Base-by-base conservation (phyloP, 2,113 vertebrate genomes). In the Brachionichthys hirsutus region DNA sequence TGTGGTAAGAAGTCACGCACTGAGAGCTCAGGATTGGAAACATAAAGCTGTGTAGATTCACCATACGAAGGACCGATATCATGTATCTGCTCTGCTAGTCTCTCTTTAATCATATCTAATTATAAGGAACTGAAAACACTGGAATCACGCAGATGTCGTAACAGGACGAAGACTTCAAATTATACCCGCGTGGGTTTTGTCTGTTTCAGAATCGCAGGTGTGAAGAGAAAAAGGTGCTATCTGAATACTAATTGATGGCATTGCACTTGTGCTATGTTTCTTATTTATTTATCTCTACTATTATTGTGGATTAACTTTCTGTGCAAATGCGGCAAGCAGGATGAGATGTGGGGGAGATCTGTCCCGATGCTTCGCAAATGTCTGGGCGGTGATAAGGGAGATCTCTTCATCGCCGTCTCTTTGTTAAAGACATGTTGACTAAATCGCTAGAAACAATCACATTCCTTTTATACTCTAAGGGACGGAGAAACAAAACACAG, bases 51-150 rank as follows among this genome's bases (percentile, higher is more conserved):
- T 56, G 64, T 59, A 16, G 38, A 62, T 42, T 47, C 14, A 35
- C 35, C 8, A 1, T 4, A 49, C 30, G 19, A 42, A 47, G 36
- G 19, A 46, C 52, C 60, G 74, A 67, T 78, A 71, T 82, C 48
- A 65, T 56, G 47, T 53, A 55, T 78, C 66, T 64, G 40, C 53
- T 75, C 55, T 22, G 8, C 62, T 59, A n/a, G 52, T 63, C 46
- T 85, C 12, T 69, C 54, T 65, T 53, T 80, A 84, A 84, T 54
- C 68, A 40, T 80, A 82, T 84, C 82, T 84, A 64, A 81, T 81
- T 74, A 19, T 69, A 82, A 89, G 80, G 84, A 85, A 88, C 78
- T 84, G 48, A 67, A 85, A 89, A 90, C 89, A 91, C 90, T 90
- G 89, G 89, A 91, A 79, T 67, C 67, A 66, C 30, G 54, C 36